Conservation (phyloP, 2,797 vertebrate species). For the Pipistrellus pipistrellus region DNA sequence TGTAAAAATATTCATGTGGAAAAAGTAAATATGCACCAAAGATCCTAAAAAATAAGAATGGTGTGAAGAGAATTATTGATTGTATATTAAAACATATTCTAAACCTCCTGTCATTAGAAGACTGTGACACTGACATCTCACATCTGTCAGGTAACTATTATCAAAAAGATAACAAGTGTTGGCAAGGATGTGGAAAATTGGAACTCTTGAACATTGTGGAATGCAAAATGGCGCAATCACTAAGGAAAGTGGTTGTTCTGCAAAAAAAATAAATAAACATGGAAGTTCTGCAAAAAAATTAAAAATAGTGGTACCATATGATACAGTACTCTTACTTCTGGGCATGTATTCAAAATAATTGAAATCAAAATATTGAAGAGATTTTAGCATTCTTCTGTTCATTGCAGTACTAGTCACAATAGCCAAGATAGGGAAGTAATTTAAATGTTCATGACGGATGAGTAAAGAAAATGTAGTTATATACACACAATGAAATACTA, state of each 20-base stretch:
- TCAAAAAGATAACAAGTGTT: background rate
- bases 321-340: background rate
- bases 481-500: background rate
- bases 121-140: background rate
- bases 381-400: background rate
- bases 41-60: background rate
- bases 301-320: background rate
- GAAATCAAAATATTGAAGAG: background rate
- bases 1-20: background rate
- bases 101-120: background rate
- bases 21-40: conserved; percentile 11
- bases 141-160: background rate
- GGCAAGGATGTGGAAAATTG: background rate
- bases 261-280: too few relatives aligned
- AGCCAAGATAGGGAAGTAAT: background rate
- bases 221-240: background rate
- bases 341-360: background rate
- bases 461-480: background rate
- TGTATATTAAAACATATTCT: background rate
- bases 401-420: background rate
- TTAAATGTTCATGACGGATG: background rate
- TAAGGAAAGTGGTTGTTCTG: background rate
- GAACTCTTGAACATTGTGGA: background rate
- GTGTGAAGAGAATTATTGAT: background rate
- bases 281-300: background rate